These are phyloP conservation scores for Myodes glareolus DNA, from an alignment of 2,113 vertebrate genomes.

Conservation along the genomic window DNA sequence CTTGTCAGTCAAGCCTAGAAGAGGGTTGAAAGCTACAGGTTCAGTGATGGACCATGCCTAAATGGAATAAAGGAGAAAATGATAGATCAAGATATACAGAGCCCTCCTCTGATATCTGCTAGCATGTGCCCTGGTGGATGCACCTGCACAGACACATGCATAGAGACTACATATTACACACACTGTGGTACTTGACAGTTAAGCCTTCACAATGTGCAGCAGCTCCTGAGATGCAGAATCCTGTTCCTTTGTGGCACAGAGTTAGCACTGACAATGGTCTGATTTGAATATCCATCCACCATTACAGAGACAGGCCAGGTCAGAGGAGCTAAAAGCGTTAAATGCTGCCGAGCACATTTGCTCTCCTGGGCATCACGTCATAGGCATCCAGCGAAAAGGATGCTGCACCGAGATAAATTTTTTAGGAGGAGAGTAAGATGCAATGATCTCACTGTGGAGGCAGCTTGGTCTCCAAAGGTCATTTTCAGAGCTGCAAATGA, in stretches of 20 bases:
- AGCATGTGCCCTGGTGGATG: background rate
- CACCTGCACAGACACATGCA: background rate
- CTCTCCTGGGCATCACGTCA: background rate
- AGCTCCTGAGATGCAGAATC: background rate
- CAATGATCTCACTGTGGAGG: background rate
- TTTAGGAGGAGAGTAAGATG: constrained; percentile 5
- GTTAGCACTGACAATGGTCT: background rate
- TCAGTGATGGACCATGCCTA: background rate
- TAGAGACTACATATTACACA: background rate
- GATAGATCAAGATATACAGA: background rate
- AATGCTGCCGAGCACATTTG: too few species aligned
- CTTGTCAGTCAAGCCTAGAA: background rate
- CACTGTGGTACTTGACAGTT: background rate
- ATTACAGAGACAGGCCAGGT: background rate
- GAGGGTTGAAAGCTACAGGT: background rate
- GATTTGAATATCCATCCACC: background rate
- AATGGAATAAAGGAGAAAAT: background rate
- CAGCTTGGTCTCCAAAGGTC: background rate
- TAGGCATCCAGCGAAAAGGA: background rate
- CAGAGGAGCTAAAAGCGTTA: background rate
- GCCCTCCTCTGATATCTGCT: background rate
- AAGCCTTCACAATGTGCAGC: background rate
- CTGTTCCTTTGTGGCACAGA: background rate
- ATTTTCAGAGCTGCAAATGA: constrained; percentile 1
- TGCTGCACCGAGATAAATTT: background rate